Conservation (phyloP, 2,888 invertebrate genomes). For the Chrysina gloriosa region DNA sequence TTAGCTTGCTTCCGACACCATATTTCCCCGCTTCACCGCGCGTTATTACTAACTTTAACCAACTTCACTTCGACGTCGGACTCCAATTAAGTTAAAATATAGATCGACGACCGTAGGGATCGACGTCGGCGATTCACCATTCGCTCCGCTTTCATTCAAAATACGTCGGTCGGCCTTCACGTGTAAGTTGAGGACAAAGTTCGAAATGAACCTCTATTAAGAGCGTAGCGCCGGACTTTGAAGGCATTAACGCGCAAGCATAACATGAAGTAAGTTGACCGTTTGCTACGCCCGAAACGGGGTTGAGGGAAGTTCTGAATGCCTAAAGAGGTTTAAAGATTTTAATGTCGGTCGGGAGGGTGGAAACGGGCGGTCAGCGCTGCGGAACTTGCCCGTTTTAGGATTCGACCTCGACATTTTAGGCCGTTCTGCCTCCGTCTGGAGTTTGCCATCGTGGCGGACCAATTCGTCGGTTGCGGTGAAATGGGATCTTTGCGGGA, state of each 20-base stretch:
- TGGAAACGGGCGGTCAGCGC: constrained; percentile 7
- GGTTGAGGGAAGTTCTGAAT: constrained; percentile 20
- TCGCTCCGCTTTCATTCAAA: constrained; percentile 13
- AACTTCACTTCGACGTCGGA: background rate
- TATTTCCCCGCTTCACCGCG: background rate
- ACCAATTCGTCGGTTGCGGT: constrained; percentile 8
- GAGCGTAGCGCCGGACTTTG: background rate
- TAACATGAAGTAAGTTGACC: constrained; percentile 23
- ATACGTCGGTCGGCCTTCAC: background rate
- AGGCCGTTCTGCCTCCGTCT: background rate
- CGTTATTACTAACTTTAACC: background rate
- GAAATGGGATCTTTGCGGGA: background rate
- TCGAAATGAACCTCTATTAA: constrained; percentile 17
- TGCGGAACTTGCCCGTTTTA: constrained; percentile 15
- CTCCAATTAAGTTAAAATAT: constrained; percentile 3
- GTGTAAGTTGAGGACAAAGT: constrained; percentile 4
- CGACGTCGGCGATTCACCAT: background rate
- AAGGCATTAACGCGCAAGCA: constrained; percentile 24
- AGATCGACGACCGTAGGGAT: background rate
- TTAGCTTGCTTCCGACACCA: background rate
- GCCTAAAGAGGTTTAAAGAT: constrained; percentile 27
- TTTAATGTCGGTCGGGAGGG: constrained; percentile 17
- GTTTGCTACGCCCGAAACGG: constrained; percentile 17
- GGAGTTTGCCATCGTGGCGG: background rate
- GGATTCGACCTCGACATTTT: too few relatives aligned